Evolutionary conservation across 2,113 vertebrate species (phyloP).

Genomic region (Pitta sordida): DNA sequence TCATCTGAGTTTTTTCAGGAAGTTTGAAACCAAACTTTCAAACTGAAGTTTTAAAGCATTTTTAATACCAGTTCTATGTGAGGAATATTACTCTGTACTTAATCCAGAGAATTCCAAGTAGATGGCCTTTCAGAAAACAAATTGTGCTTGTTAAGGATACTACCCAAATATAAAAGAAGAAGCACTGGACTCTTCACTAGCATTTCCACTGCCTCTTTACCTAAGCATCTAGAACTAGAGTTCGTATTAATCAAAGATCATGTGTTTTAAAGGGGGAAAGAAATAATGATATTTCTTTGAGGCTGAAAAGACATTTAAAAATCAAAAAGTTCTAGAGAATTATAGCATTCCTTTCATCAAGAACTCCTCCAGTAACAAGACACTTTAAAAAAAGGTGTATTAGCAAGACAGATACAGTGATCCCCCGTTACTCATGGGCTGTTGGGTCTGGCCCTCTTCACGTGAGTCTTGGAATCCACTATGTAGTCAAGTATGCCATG

Average conservation of each 20-base stretch:
- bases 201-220: background rate
- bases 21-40: background rate
- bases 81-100: background rate
- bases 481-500: no score
- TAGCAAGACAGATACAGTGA: background rate
- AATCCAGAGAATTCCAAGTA: background rate
- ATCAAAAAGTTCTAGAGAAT: background rate
- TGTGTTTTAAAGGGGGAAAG: background rate
- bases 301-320: background rate
- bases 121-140: background rate
- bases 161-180: background rate
- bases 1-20: background rate
- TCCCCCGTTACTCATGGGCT: no score
- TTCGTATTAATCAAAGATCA: background rate
- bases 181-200: background rate
- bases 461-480: no score
- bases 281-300: background rate
- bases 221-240: background rate
- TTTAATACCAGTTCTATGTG: background rate
- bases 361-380: background rate
- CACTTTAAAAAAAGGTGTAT: background rate
- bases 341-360: background rate
- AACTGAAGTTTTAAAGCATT: background rate
- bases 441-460: no score
- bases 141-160: background rate